Conservation (phyloP, 2,888 invertebrate species). For the Dromius quadrimaculatus region DNA sequence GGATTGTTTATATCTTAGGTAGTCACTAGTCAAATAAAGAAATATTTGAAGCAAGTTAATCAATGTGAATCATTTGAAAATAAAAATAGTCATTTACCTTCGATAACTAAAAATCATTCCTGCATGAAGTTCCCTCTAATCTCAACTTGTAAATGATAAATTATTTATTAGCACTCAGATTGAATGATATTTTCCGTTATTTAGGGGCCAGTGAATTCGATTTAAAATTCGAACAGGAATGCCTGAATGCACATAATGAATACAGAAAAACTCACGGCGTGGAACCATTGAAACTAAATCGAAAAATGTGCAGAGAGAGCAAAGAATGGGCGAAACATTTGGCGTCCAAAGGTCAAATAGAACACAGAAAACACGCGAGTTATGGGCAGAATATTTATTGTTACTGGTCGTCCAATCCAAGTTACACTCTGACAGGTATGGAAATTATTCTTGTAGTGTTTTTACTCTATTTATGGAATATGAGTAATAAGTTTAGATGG, state of each 20-base stretch:
- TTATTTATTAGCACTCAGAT: neutral
- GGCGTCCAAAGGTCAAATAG: constrained; percentile 74
- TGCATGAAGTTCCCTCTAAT: neutral
- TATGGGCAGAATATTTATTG: constrained; percentile 89
- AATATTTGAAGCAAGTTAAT: too few relatives aligned
- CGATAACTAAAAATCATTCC: too few relatives aligned
- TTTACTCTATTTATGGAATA: neutral
- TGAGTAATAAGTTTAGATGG: neutral
- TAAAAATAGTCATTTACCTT: too few relatives aligned
- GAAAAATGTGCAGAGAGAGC: constrained; percentile 75
- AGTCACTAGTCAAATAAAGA: too few relatives aligned
- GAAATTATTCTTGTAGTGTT: constrained; percentile 57
- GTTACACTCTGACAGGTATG: constrained; percentile 74
- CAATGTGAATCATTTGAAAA: too few relatives aligned
- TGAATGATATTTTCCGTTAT: constrained; percentile 26
- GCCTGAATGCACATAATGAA: constrained; percentile 81
- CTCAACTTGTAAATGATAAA: neutral
- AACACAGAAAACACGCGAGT: constrained; percentile 81
- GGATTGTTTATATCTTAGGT: too few relatives aligned
- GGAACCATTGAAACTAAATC: constrained; percentile 74
- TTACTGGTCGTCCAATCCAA: constrained; percentile 79
- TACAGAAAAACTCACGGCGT: constrained; percentile 79
- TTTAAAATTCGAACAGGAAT: constrained; percentile 74
- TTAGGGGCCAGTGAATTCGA: constrained; percentile 32
- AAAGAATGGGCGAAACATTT: constrained; percentile 80